Evolutionary conservation across 2,113 vertebrate species (phyloP).

Genomic region (Todiramphus saurophagus): DNA sequence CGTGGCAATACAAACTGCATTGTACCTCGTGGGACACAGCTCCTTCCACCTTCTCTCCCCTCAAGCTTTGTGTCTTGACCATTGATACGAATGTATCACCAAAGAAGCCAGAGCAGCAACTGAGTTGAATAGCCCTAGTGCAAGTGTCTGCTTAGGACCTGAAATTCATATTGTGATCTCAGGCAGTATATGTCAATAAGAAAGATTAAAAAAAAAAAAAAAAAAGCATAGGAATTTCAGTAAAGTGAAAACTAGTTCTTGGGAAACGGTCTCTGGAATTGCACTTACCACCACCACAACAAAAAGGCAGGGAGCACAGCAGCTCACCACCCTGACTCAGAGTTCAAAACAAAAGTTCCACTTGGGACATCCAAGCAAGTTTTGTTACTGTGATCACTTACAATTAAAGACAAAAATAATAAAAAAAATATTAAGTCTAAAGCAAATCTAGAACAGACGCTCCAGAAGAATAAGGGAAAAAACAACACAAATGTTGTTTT

Average conservation of each 20-base stretch:
- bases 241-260: background rate
- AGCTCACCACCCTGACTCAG: background rate
- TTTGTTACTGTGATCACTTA: background rate
- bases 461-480: background rate
- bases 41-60: background rate
- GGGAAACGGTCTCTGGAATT: background rate
- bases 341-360: background rate
- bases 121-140: background rate
- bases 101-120: background rate
- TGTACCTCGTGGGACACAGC: background rate
- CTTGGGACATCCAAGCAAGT: background rate
- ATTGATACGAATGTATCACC: background rate
- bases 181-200: background rate
- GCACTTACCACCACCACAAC: background rate
- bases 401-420: background rate
- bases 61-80: background rate
- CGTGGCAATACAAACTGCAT: background rate
- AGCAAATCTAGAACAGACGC: conserved; percentile 20
- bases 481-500: background rate
- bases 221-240: background rate
- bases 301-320: background rate
- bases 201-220: background rate
- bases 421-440: background rate
- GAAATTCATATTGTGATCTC: background rate
- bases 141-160: background rate